Evolutionary conservation across 2,113 vertebrate species (phyloP), one percentile per base, ranked within the genome.

Genomic region (Jaculus jaculus): DNA sequence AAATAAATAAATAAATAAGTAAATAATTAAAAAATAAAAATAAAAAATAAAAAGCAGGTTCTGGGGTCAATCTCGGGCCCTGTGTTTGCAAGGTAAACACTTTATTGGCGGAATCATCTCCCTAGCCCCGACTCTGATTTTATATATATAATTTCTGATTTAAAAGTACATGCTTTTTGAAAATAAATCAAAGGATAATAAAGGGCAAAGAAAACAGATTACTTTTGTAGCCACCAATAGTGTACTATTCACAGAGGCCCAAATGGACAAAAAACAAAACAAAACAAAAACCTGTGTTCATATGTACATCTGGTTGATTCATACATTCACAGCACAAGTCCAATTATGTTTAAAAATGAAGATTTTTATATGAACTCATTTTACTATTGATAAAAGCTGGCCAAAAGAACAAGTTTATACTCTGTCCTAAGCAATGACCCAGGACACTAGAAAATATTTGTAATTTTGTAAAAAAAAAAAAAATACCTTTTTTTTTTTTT

Each of bases 271-370:
- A 42, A 12, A 30, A 12, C 12, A 51, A 51, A 12, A 7, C 12
- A 51, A 51, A 23, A n/a, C 60, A 61, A 13, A 61, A 18, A 61
- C 17, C 17, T 12, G 6, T 77, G 28, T 63, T 39, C 85, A 87
- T 23, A 24, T 39, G n/a, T 24, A 1, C 13, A 79, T 83, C 80
- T 89, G 71, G 69, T 84, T 82, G 63, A 93, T 1, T 60, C 23
- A 72, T 42, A 26, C 60, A 69, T 23, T 84, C 69, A 66, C 6
- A 75, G 83, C 74, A 80, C 18, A 66, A 47, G 71, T 90, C 88
- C 37, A 75, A 15, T 60, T 83, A 28, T 75, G 30, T 79, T 92
- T 87, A 65, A 90, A 92, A 86, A 87, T 72, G 71, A 84, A 39
- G 15, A 34, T 66, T 78, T 92, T 30, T 39, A 63, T 86, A 9